Evolutionary conservation across 2,888 invertebrate genomes (phyloP).

Genomic region (Cecidostiba fungosa): DNA sequence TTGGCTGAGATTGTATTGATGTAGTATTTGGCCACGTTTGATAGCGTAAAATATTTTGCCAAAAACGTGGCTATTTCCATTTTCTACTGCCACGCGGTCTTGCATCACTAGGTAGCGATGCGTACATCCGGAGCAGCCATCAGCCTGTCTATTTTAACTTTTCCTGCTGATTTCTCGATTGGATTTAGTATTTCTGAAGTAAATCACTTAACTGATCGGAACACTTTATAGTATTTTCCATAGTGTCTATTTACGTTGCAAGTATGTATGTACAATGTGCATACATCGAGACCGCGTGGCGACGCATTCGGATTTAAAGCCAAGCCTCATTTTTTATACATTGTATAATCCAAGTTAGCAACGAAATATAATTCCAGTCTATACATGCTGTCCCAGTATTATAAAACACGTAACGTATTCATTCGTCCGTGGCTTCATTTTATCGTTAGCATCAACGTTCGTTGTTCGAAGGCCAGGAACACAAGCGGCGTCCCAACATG

Average conservation of each 20-base stretch:
- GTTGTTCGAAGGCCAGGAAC: background rate
- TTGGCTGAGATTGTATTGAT: background rate
- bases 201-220: background rate
- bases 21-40: background rate
- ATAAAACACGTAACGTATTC: too few relatives aligned
- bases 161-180: background rate
- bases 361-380: too few relatives aligned
- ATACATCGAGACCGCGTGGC: background rate
- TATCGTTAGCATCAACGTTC: too few relatives aligned
- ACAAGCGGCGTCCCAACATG: too few relatives aligned
- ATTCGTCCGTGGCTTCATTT: too few relatives aligned
- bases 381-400: too few relatives aligned
- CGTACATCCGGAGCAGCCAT: too few relatives aligned
- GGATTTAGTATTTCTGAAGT: background rate
- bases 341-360: too few relatives aligned
- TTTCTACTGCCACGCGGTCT: slow-evolving; percentile 13
- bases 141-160: background rate
- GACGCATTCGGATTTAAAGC: background rate
- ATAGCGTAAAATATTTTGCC: background rate
- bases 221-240: background rate
- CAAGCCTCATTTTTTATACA: too few relatives aligned
- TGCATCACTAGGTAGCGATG: background rate
- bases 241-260: background rate
- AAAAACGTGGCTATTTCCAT: background rate
- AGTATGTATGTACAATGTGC: too few relatives aligned